These are phyloP conservation scores for Coreius guichenoti DNA, from an alignment of 2,797 vertebrate genomes.

Conservation along the genomic window DNA sequence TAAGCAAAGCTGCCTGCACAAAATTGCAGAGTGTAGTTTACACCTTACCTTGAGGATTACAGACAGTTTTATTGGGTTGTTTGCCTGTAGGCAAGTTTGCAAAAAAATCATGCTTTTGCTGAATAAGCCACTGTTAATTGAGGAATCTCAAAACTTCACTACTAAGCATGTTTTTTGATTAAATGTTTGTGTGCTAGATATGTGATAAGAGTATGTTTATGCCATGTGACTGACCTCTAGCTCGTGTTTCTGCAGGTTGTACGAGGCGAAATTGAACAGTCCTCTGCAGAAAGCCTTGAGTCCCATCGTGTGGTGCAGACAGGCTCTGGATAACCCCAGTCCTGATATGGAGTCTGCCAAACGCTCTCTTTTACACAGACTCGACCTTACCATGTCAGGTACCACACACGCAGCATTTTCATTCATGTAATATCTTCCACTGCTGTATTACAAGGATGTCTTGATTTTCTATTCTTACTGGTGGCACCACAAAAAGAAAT, in stretches of 20 bases:
- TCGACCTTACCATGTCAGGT: constrained; percentile 98
- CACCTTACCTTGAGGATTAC: constrained; percentile 6
- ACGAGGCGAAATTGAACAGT: constrained; percentile 92
- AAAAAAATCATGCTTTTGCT: constrained; percentile 6
- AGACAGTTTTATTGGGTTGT: constrained; percentile 1
- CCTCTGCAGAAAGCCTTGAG: constrained; percentile 90
- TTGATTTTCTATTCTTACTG: background rate
- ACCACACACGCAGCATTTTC: background rate
- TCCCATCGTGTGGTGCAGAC: constrained; percentile 95
- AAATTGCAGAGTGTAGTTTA: constrained; percentile 8
- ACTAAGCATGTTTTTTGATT: constrained; percentile 12
- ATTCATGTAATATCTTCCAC: background rate
- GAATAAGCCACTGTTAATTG: constrained; percentile 3
- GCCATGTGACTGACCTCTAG: constrained; percentile 34
- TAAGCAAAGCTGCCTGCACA: constrained; percentile 18
- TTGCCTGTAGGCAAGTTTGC: background rate
- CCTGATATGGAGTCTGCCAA: constrained; percentile 98
- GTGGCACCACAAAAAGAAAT: background rate
- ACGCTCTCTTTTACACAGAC: constrained; percentile 94
- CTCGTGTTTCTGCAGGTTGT: constrained; percentile 83
- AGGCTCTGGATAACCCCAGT: constrained; percentile 94
- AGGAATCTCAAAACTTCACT: background rate
- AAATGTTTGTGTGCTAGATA: background rate
- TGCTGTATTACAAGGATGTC: background rate
- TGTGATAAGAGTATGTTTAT: constrained; percentile 13